Evolutionary conservation across 2,888 invertebrate species (phyloP), one percentile per base, ranked within the genome.

Genomic region (Lampropteryx suffumata): DNA sequence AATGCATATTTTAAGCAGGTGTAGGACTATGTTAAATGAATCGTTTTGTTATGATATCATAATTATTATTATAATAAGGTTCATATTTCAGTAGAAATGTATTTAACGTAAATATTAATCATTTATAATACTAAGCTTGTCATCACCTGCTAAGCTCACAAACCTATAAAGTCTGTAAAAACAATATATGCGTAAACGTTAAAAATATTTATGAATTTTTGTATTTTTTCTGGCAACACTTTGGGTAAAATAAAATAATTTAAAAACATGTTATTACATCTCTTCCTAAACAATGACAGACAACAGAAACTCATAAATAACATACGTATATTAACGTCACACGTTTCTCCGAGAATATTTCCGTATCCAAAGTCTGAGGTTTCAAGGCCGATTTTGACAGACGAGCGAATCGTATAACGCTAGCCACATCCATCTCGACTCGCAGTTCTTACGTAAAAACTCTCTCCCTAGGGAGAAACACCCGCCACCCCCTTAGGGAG

Each of bases 351-450:
- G 71, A 82, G 84, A 85, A 87, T 87, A 81, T 87, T 87, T 87
- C 88, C 86, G 87, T 88, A 84, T 85, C 82, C 82, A 80, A 84
- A 86, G 83, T 82, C 71, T 71, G 78, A 75, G 72, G 71, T 71
- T 80, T 84, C 89, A 88, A 89, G 87, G 89, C 85, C 87, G 74
- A 45, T 61, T 69, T 78, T 83, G 86, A 84, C 82, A 85, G 85
- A 80, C 83, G 65, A 67, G 73, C 67, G 68, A 72, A 73, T 64
- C 68, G 66, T 71, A 72, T 17, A 77, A 45, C 42, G 48, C 51
- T 44, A 74, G 77, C 17, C n/a, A 72, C 73, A 77, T 71, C 70
- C 69, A 73, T 67, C 69, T 71, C 69, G 52, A 54, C 57, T 62
- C 65, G 70, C 76, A 71, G 73, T 65, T 75, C 76, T 84, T 84